Evolutionary conservation across 2,888 invertebrate genomes (phyloP).

Genomic region (Orthosia gracilis): DNA sequence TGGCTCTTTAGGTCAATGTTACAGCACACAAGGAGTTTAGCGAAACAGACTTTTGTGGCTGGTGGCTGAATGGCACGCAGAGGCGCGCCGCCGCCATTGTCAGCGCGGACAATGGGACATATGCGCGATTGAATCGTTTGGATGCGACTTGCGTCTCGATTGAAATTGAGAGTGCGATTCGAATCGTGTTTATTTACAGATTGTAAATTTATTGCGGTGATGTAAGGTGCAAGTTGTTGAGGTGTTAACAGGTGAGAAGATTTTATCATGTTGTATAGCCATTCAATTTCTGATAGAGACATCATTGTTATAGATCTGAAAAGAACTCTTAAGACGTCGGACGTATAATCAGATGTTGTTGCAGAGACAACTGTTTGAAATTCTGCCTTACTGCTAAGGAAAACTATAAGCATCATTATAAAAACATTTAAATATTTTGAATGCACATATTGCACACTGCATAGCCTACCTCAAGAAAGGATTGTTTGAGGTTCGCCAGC

Average conservation of each 20-base stretch:
- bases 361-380: not conserved
- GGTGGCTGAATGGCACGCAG: constrained; percentile 82
- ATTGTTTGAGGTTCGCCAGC: constrained; percentile 67
- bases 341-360: not conserved
- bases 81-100: constrained; percentile 80
- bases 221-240: constrained; percentile 26
- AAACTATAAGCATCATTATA: not conserved
- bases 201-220: constrained; percentile 61
- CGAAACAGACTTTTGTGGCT: constrained; percentile 88
- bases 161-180: constrained; percentile 84
- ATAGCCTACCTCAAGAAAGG: constrained; percentile 64
- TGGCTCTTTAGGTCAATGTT: constrained; percentile 91
- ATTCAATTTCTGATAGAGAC: not conserved
- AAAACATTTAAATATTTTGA: not conserved
- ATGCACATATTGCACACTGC: no score
- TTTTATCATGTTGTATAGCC: constrained; percentile 2
- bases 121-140: constrained; percentile 86
- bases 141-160: constrained; percentile 82
- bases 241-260: constrained; percentile 33
- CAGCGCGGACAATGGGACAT: constrained; percentile 84
- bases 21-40: constrained; percentile 88
- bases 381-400: not conserved
- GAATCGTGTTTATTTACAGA: constrained; percentile 68
- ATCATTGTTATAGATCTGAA: not conserved
- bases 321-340: no score